phyloP scores from a whole-genome alignment of 64 coral and sea anemone species.

The Dendronephthya gigantea region DNA sequence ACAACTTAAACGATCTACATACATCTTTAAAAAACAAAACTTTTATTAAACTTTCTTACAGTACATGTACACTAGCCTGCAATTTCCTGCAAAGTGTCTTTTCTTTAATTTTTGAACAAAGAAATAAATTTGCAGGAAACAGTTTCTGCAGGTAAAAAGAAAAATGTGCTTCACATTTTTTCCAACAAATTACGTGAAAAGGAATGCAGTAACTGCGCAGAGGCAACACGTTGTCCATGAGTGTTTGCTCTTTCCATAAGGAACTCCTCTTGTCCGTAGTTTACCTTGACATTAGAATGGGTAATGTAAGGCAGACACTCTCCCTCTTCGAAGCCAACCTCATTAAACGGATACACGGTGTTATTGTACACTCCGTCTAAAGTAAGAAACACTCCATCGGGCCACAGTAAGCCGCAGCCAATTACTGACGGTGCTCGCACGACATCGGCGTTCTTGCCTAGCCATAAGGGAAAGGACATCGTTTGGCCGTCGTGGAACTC shows the following conservation, averaged over 20 bases:
- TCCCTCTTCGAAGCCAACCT: constrained; percentile 29
- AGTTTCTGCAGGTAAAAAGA: too few relatives aligned
- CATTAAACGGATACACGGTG: constrained; percentile 55
- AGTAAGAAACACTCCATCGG: constrained; percentile 72
- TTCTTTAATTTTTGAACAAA: too few relatives aligned
- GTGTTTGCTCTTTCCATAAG: constrained; percentile 69
- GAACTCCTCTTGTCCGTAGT: constrained; percentile 78
- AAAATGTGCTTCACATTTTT: neutral
- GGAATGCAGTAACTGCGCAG: constrained; percentile 50
- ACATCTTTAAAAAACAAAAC: too few relatives aligned
- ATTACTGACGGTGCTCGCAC: constrained; percentile 76
- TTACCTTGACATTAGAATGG: constrained; percentile 60
- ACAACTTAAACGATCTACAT: too few relatives aligned
- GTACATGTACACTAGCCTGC: too few relatives aligned
- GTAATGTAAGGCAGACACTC: constrained; percentile 64
- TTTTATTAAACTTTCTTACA: too few relatives aligned
- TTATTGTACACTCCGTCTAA: constrained; percentile 70
- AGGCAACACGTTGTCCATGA: constrained; percentile 31
- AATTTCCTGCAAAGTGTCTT: too few relatives aligned
- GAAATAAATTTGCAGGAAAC: too few relatives aligned
- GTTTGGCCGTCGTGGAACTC: constrained; percentile 55
- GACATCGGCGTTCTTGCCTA: constrained; percentile 26
- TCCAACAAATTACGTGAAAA: neutral
- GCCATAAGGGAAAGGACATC: constrained; percentile 39
- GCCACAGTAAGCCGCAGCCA: constrained; percentile 73